A percentile compares a stretch with the other conserved stretches of the same genome.
phyloP scores from a whole-genome alignment of 2,888 invertebrate species.

The Alsophila aescularia region DNA sequence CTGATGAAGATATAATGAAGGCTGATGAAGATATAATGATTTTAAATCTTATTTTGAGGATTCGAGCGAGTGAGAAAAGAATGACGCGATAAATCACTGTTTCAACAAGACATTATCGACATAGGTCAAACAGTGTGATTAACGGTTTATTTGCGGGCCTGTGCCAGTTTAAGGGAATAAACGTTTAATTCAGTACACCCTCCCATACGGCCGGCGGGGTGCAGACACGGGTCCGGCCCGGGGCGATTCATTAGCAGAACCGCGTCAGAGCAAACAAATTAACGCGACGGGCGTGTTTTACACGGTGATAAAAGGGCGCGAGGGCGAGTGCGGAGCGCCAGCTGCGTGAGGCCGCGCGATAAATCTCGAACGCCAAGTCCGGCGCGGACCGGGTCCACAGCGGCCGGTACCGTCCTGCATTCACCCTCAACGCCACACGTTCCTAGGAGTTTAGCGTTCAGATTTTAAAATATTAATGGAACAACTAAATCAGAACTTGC shows the following conservation, averaged over 20 bases:
- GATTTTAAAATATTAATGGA: too few relatives aligned
- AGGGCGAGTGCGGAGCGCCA: conserved; percentile 72
- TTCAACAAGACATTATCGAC: conserved; percentile 47
- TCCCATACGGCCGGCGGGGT: conserved; percentile 48
- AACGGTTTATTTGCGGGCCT: conserved; percentile 74
- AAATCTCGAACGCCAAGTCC: conserved; percentile 61
- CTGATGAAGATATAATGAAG: not conserved
- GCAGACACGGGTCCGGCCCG: conserved; percentile 76
- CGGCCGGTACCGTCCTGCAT: not conserved
- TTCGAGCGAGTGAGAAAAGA: not conserved
- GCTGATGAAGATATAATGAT: not conserved
- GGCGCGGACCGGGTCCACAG: conserved; percentile 29
- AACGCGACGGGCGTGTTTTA: conserved; percentile 80
- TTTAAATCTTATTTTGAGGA: not conserved
- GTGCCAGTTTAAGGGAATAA: conserved; percentile 75
- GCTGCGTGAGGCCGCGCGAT: conserved; percentile 74
- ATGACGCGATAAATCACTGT: conserved; percentile 38
- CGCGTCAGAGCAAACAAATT: conserved; percentile 83
- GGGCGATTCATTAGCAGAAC: conserved; percentile 81
- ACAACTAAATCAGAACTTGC: too few relatives aligned
- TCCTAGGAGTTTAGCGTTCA: not conserved
- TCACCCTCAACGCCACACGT: not conserved
- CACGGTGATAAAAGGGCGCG: conserved; percentile 79
- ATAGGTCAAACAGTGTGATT: conserved; percentile 62
- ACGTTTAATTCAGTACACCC: conserved; percentile 72